Conservation (phyloP, 2,888 invertebrate species). For the Diachrysia chrysitis region DNA sequence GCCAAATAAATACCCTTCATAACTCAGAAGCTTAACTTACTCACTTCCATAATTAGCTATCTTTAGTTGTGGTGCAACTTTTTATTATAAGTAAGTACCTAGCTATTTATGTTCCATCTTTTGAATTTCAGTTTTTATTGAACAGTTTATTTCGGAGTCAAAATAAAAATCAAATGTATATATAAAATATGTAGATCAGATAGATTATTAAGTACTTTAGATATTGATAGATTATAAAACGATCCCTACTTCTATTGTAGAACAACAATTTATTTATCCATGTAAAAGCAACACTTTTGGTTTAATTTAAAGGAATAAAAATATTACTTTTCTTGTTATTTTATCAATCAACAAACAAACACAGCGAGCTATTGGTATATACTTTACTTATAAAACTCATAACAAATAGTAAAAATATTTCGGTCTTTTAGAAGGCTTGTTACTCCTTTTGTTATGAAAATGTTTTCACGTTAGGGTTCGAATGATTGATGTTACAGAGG, state of each 20-base stretch:
- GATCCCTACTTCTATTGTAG: too few species aligned
- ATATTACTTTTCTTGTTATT: not conserved
- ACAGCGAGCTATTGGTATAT: not conserved
- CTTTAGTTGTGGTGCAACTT: conserved; percentile 23
- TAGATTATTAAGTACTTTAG: too few species aligned
- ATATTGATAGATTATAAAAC: too few species aligned
- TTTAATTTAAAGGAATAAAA: not conserved
- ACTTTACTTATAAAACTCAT: conserved; percentile 22
- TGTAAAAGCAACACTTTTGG: too few species aligned
- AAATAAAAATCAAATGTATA: too few species aligned
- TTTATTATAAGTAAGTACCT: conserved; percentile 37
- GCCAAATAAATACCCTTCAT: conserved; percentile 50
- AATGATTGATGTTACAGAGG: conserved; percentile 73
- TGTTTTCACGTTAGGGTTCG: conserved; percentile 57
- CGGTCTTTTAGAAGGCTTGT: conserved; percentile 58
- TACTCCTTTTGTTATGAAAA: conserved; percentile 70
- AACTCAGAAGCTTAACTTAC: conserved; percentile 36
- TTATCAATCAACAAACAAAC: not conserved
- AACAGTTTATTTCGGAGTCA: too few species aligned
- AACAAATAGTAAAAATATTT: conserved; percentile 40
- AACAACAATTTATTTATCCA: too few species aligned
- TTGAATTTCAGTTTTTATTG: too few species aligned
- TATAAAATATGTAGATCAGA: too few species aligned
- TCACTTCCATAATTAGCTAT: conserved; percentile 26
- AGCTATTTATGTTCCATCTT: too few species aligned